phyloP scores from a whole-genome alignment of 2,113 vertebrate genomes.

The Phodopus roborovskii region DNA sequence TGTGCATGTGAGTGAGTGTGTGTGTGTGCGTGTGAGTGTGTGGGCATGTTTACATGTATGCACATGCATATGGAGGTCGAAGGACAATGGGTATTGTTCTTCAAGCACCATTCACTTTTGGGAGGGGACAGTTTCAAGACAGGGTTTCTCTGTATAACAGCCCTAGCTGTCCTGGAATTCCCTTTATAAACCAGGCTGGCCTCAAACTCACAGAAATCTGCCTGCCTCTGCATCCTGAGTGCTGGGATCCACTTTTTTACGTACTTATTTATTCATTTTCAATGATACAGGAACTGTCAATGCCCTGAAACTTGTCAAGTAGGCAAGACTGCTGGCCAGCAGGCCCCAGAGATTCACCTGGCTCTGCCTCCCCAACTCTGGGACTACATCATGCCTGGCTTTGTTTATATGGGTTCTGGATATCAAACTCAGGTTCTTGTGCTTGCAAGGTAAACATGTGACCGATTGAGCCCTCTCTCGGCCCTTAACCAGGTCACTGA shows the following conservation, averaged over 20 bases:
- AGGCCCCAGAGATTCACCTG: no score
- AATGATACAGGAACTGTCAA: background rate
- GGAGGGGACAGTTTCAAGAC: no score
- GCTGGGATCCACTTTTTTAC: background rate
- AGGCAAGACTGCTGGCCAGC: background rate
- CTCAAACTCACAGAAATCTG: no score
- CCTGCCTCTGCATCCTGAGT: no score
- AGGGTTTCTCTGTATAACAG: no score
- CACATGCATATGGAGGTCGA: background rate
- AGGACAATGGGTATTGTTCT: background rate
- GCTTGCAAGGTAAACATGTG: background rate
- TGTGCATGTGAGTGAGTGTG: background rate
- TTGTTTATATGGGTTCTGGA: background rate
- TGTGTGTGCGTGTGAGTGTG: no score
- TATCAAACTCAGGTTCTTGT: background rate
- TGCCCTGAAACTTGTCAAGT: background rate
- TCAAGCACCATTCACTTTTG: background rate
- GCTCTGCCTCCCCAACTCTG: background rate
- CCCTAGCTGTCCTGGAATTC: no score
- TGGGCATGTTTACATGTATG: background rate
- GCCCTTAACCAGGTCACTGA: constrained; percentile 25
- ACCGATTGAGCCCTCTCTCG: background rate
- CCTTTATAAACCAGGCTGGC: no score
- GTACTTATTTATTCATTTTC: background rate
- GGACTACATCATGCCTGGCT: background rate